Evolutionary conservation across 2,797 vertebrate genomes (phyloP), one percentile per base, ranked within the genome.

Genomic region (Etheostoma perlongum): DNA sequence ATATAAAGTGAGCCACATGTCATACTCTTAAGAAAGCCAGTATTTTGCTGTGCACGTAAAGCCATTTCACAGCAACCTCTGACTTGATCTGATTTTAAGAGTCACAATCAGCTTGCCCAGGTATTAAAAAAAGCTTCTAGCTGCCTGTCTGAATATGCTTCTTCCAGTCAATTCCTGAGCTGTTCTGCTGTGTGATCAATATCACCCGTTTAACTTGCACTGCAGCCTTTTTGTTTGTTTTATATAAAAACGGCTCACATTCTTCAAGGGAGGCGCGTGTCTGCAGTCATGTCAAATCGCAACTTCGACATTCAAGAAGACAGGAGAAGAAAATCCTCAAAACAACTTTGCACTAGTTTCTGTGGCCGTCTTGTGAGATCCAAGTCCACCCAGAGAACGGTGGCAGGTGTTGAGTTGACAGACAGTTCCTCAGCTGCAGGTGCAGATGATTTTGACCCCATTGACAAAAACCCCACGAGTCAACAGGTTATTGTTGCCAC

Each of bases 341-440:
- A n/a, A 49, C 33, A 64, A 59, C 48, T 70, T 72, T 13, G 36
- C 63, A 71, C 49, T 79, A 0, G 57, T 81, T 84, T 60, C 47
- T 55, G 47, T 6, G 46, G 67, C 25, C 61, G 65, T 60, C 77
- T 53, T 64, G 5, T 27, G 70, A 36, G 33, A 44, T 67, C 30
- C 19, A 49, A 52, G 57, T 78, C 68, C 67, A 4, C 33, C 68
- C 67, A 4, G 5, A 60, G 80, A 70, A 61, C 0, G 57, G 67
- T 49, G 76, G 77, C 86, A 89, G 91, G 80, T 85, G 89, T 76
- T 67, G 79, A 74, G 60, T 80, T 86, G 89, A 90, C 71, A 48
- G 92, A 83, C 88, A 21, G 87, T 82, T 81, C 74, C 82, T 88
- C 85, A 78, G 84, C 84, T 93, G 86, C 91, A 89, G 92, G 89